Evolutionary conservation across 1,140 invertebrate genomes (phyloP).

Genomic region (Hormaphis cornu): DNA sequence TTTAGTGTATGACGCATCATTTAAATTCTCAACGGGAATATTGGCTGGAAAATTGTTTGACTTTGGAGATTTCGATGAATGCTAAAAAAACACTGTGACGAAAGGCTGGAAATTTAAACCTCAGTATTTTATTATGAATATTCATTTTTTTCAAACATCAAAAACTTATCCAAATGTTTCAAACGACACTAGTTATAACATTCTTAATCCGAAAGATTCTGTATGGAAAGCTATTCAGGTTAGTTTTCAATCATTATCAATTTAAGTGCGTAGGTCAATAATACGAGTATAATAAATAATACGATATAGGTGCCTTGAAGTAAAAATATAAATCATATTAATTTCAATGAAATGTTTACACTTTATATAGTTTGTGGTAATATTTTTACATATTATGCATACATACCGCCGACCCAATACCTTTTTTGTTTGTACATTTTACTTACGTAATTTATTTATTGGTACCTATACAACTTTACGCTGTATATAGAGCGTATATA

Average conservation of each 20-base stretch:
- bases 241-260: neutral
- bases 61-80: constrained; percentile 42
- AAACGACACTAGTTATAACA: neutral
- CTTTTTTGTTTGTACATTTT: no score
- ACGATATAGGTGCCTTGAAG: no score
- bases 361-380: no score
- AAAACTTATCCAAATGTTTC: neutral
- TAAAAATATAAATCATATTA: no score
- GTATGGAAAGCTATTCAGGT: constrained; percentile 33
- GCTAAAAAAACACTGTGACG: constrained; percentile 34
- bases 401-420: no score
- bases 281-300: no score
- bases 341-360: no score
- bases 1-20: constrained; percentile 41
- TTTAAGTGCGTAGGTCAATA: no score
- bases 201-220: neutral
- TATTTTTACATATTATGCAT: no score
- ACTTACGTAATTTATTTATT: no score
- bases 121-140: constrained; percentile 40
- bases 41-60: constrained; percentile 38
- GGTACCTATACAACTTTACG: no score
- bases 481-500: no score
- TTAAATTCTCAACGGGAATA: constrained; percentile 37
- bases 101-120: constrained; percentile 33
- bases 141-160: constrained; percentile 32